phyloP scores from a whole-genome alignment of 2,888 invertebrate species.

The Dilophus febrilis region DNA sequence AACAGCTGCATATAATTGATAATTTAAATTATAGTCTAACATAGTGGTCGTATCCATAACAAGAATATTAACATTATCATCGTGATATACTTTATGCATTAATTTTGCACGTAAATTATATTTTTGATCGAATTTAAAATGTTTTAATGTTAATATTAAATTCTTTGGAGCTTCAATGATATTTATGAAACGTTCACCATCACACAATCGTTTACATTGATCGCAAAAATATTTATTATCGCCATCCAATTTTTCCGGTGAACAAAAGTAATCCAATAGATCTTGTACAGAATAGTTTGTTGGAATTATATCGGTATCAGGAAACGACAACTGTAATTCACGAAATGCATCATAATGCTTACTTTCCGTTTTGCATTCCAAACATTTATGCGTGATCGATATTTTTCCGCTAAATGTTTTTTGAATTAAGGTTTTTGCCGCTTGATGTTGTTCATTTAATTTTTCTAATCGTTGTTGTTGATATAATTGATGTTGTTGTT shows the following conservation, averaged over 20 bases:
- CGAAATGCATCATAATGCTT: slow-evolving; percentile 61
- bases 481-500: not conserved
- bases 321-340: slow-evolving; percentile 63
- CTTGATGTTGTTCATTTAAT: not conserved
- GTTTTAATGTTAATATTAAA: slow-evolving; percentile 62
- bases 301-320: slow-evolving; percentile 31
- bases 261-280: slow-evolving; percentile 58
- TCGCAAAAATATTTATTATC: slow-evolving; percentile 73
- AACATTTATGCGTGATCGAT: slow-evolving; percentile 56
- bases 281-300: slow-evolving; percentile 49
- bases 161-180: slow-evolving; percentile 59
- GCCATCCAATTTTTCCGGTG: slow-evolving; percentile 57
- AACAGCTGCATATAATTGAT: slow-evolving; percentile 63
- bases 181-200: slow-evolving; percentile 53
- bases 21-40: slow-evolving; percentile 31
- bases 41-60: slow-evolving; percentile 21
- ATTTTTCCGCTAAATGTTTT: slow-evolving; percentile 61
- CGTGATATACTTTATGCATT: slow-evolving; percentile 47
- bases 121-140: slow-evolving; percentile 58
- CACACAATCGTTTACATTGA: slow-evolving; percentile 52
- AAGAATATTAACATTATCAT: slow-evolving; percentile 36
- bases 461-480: slow-evolving; percentile 2
- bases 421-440: slow-evolving; percentile 31
- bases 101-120: slow-evolving; percentile 63
- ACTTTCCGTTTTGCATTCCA: slow-evolving; percentile 52